Evolutionary conservation across 2,797 vertebrate species (phyloP), one percentile per base, ranked within the genome.

Genomic region (Acanthopagrus latus): DNA sequence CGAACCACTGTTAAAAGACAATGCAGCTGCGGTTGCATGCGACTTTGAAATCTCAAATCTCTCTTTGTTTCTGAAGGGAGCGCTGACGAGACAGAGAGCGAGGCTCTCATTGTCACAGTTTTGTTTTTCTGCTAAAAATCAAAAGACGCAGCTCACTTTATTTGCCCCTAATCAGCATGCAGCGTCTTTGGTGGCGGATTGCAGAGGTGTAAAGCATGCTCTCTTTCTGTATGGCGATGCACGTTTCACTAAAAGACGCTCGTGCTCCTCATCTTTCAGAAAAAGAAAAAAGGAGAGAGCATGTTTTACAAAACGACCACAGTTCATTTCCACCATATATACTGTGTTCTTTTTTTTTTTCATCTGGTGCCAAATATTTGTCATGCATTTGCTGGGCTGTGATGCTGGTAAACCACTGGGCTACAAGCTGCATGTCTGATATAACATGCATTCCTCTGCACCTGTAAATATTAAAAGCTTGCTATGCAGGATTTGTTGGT

Each of bases 161-260:
- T 93, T 94, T 91, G 91, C 92, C 93, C 93, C 91, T 89, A 86
- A 93, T 93, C 93, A 92, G 91, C 88, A 90, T 90, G 92, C 86
- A 27, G 86, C 81, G 83, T 89, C 91, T 93, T 95, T 94, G 90
- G 91, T 91, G 86, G 83, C 83, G 90, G 82, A 79, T 89, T 91
- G 91, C 88, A 91, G 90, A 93, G 91, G 91, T 90, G 91, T 88
- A 87, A 94, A 89, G 80, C 78, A n/a, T 64, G 78, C 78, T 89
- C 80, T 88, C 71, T 76, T 88, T 78, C 88, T 86, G 67, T 82
- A 72, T 68, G 55, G 62, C 67, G 74, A 59, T 64, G 82, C 71
- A 75, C 71, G 77, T 89, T 89, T 87, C 46, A 81, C 79, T 71
- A 8, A 74, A 68, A n/a, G 71, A 71, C 76, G 80, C 76, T 67